Percentiles rank a stretch among this genome's conserved stretches.
These are phyloP conservation scores for Botia kubotai DNA, from an alignment of 2,797 vertebrate genomes.

Conservation along the genomic window DNA sequence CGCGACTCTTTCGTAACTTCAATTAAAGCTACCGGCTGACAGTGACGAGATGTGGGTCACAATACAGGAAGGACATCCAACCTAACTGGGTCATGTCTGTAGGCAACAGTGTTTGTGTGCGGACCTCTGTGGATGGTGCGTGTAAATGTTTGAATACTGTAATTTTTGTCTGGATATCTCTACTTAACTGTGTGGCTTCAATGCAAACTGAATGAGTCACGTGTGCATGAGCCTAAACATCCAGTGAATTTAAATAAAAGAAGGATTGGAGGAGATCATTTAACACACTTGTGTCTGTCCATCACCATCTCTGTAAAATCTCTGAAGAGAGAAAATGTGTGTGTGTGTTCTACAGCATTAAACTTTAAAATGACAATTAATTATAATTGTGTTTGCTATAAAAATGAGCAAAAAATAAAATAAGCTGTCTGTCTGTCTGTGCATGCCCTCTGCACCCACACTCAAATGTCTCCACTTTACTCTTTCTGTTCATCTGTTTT, in stretches of 20 bases:
- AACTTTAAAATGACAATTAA: not conserved
- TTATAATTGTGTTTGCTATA: not conserved
- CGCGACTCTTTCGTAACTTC: slow-evolving; percentile 30
- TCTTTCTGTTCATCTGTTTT: slow-evolving; percentile 9
- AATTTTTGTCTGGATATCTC: slow-evolving; percentile 39
- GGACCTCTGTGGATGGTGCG: slow-evolving; percentile 28
- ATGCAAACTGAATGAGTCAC: slow-evolving; percentile 37
- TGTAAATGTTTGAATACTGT: slow-evolving; percentile 32
- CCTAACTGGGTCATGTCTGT: slow-evolving; percentile 54
- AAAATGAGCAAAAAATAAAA: not conserved
- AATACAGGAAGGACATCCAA: slow-evolving; percentile 48
- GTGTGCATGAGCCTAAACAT: slow-evolving; percentile 24
- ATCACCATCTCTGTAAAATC: not conserved
- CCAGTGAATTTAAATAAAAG: slow-evolving; percentile 47
- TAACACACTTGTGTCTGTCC: not conserved
- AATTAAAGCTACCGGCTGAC: slow-evolving; percentile 12
- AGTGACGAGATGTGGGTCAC: slow-evolving; percentile 56
- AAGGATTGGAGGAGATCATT: not conserved
- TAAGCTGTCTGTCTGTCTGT: slow-evolving; percentile 10
- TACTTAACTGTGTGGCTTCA: slow-evolving; percentile 36
- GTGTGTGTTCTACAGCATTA: not conserved
- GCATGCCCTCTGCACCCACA: slow-evolving; percentile 36
- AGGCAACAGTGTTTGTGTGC: slow-evolving; percentile 30
- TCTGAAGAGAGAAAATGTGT: not conserved
- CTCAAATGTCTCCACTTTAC: not conserved